These are phyloP conservation scores for Todiramphus chloris DNA, from an alignment of 2,113 vertebrate species.

Conservation along the genomic window DNA sequence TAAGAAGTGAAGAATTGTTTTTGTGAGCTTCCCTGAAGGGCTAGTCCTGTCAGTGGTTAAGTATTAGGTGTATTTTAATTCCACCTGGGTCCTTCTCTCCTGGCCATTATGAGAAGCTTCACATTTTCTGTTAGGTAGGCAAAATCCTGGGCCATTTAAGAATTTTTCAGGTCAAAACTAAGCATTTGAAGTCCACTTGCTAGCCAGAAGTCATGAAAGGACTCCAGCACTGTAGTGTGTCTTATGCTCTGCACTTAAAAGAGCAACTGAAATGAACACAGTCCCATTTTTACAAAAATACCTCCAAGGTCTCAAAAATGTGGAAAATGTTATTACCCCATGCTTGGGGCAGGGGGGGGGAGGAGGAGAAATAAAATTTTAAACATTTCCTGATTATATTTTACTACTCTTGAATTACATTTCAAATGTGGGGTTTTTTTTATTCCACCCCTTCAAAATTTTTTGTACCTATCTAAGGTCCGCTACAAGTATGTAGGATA, in stretches of 20 bases:
- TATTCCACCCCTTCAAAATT: background rate
- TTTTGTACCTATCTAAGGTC: background rate
- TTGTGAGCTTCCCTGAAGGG: background rate
- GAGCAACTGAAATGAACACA: background rate
- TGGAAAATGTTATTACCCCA: background rate
- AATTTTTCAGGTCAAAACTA: constrained; percentile 20
- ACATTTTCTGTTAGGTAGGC: background rate
- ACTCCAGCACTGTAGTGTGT: background rate
- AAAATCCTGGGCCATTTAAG: background rate
- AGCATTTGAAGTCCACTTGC: background rate
- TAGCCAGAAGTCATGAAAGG: constrained; percentile 7
- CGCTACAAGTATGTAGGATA: background rate
- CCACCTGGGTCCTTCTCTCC: background rate
- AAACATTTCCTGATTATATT: background rate
- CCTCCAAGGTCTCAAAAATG: background rate
- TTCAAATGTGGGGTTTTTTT: background rate
- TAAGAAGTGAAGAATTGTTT: background rate
- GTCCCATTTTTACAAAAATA: constrained; percentile 27
- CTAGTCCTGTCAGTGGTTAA: background rate
- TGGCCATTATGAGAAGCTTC: background rate
- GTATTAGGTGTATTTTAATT: background rate
- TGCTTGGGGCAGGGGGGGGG: background rate
- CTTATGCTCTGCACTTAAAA: background rate
- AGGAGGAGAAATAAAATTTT: background rate
- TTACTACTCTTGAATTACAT: background rate